Evolutionary conservation across 2,113 vertebrate species (phyloP).

Genomic region (Macheiramphus alcinus): DNA sequence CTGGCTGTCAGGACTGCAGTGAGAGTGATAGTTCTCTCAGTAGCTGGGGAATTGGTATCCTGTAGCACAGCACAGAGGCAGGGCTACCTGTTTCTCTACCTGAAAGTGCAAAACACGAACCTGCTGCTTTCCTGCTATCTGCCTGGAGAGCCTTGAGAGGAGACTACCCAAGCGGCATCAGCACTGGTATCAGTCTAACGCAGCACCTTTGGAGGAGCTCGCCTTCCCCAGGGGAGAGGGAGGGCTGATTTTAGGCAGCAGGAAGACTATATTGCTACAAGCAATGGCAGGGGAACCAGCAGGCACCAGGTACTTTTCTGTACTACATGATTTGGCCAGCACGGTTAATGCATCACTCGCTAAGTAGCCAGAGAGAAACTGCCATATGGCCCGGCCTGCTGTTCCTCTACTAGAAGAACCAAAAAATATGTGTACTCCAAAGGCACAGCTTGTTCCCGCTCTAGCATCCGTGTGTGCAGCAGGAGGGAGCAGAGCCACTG

Average conservation of each 20-base stretch:
- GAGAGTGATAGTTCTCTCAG: too few species aligned
- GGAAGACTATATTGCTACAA: not conserved
- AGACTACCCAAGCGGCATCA: not conserved
- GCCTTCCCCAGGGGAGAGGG: not conserved
- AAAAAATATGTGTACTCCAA: not conserved
- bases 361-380: conserved; percentile 6
- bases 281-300: not conserved
- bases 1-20: not conserved
- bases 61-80: not conserved
- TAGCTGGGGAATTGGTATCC: not conserved
- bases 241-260: not conserved
- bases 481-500: not conserved
- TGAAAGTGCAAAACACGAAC: not conserved
- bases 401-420: not conserved
- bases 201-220: not conserved
- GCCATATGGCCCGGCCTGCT: conserved; percentile 49
- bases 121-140: not conserved
- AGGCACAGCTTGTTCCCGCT: not conserved
- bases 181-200: not conserved
- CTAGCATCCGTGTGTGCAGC: not conserved
- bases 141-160: not conserved
- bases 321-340: not conserved
- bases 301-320: not conserved
- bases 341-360: not conserved
- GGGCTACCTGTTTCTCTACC: not conserved